Percentiles rank a stretch among this genome's conserved stretches.
These are phyloP conservation scores for Myoxocephalus aenaeus DNA, from an alignment of 2,797 vertebrate genomes.

Conservation along the genomic window DNA sequence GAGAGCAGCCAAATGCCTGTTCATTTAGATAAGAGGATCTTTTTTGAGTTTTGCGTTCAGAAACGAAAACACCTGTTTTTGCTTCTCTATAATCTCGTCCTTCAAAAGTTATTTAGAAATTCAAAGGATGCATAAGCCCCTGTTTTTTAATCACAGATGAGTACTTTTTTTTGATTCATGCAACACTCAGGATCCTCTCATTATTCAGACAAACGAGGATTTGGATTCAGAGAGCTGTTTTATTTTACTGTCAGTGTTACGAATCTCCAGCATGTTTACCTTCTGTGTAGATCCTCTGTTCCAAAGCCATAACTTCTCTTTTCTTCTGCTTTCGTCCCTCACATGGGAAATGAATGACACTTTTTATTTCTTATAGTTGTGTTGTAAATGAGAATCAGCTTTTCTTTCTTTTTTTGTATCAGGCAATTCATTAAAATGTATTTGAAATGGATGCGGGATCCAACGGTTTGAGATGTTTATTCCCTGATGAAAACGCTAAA, in stretches of 20 bases:
- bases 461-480: background rate
- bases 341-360: conserved; percentile 60
- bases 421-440: conserved; percentile 33
- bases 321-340: conserved; percentile 56
- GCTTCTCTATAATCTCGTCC: conserved; percentile 51
- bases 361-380: conserved; percentile 36
- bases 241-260: conserved; percentile 54
- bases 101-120: conserved; percentile 57
- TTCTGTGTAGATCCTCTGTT: conserved; percentile 62
- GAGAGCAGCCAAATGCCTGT: conserved; percentile 23
- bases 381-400: conserved; percentile 25
- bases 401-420: conserved; percentile 9
- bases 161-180: conserved; percentile 61
- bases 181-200: conserved; percentile 47
- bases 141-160: conserved; percentile 56
- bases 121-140: conserved; percentile 33
- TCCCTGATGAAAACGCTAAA: conserved; percentile 1
- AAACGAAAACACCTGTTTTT: conserved; percentile 42
- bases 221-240: conserved; percentile 56
- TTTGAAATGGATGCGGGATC: conserved; percentile 17
- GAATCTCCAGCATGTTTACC: conserved; percentile 63
- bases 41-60: conserved; percentile 28
- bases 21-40: conserved; percentile 31
- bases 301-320: conserved; percentile 59
- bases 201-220: conserved; percentile 72